phyloP scores from a whole-genome alignment of 2,888 invertebrate genomes.

The Terebella lapidaria region DNA sequence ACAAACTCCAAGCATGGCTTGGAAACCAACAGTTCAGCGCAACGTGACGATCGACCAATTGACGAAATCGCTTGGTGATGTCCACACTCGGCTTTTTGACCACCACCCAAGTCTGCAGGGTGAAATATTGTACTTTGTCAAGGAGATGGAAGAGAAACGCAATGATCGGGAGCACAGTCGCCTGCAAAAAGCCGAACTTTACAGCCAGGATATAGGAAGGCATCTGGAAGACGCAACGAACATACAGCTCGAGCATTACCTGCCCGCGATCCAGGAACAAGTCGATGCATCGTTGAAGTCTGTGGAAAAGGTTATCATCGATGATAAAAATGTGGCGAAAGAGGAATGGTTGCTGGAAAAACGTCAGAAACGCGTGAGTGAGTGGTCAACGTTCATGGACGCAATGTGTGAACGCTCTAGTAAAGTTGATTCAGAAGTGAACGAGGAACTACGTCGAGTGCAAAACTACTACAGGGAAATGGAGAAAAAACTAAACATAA shows the following conservation, averaged over 20 bases:
- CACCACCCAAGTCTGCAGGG: conserved; percentile 80
- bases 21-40: no score
- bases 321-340: no score
- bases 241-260: neutral
- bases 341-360: neutral
- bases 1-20: no score
- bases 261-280: neutral
- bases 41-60: no score
- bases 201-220: neutral
- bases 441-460: neutral
- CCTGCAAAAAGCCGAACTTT: neutral
- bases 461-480: neutral
- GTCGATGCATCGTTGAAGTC: no score
- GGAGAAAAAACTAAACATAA: neutral
- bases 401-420: neutral
- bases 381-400: conserved; percentile 1
- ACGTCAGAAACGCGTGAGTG: neutral
- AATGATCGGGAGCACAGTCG: neutral
- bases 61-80: conserved; percentile 70
- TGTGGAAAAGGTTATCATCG: no score
- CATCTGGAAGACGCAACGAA: neutral
- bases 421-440: neutral
- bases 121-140: conserved; percentile 76
- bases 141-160: conserved; percentile 68
- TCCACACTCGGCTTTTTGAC: conserved; percentile 80